phyloP scores from a whole-genome alignment of 92 coral and sea anemone species.

The Epizoanthus rinbou region DNA sequence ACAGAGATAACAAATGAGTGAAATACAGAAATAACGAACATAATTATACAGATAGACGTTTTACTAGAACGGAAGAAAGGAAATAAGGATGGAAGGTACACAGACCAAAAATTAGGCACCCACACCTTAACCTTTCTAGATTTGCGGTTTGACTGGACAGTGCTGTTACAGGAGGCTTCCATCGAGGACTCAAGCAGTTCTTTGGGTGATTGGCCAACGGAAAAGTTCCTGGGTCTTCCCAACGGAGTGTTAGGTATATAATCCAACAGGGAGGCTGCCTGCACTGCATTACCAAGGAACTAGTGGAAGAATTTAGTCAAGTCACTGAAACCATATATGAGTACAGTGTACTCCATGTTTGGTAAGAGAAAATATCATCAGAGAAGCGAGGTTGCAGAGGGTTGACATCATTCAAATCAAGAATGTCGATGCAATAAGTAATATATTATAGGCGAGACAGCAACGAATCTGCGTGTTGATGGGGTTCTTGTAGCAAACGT shows the following conservation, averaged over 20 bases:
- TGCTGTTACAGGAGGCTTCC: neutral
- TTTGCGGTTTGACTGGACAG: slow-evolving; percentile 13
- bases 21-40: too few species aligned
- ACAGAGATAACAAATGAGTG: too few species aligned
- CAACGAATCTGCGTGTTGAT: too few species aligned
- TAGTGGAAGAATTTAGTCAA: neutral
- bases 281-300: slow-evolving; percentile 38
- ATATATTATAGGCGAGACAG: too few species aligned
- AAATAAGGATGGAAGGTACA: too few species aligned
- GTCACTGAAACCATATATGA: neutral
- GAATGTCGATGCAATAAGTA: too few species aligned
- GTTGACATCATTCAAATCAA: too few species aligned
- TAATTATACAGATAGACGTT: too few species aligned
- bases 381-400: neutral
- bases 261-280: slow-evolving; percentile 32
- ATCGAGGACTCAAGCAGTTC: slow-evolving; percentile 28
- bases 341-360: neutral
- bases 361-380: neutral
- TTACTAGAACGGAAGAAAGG: too few species aligned
- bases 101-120: neutral
- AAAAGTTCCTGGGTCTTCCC: slow-evolving; percentile 15
- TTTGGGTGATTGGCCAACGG: neutral
- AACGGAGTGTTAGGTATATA: slow-evolving; percentile 18
- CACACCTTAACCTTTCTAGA: slow-evolving; percentile 9
- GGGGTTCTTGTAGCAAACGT: too few species aligned